Evolutionary conservation across 2,113 vertebrate species (phyloP), one percentile per base, ranked within the genome.

Genomic region (Anoura caudifer): DNA sequence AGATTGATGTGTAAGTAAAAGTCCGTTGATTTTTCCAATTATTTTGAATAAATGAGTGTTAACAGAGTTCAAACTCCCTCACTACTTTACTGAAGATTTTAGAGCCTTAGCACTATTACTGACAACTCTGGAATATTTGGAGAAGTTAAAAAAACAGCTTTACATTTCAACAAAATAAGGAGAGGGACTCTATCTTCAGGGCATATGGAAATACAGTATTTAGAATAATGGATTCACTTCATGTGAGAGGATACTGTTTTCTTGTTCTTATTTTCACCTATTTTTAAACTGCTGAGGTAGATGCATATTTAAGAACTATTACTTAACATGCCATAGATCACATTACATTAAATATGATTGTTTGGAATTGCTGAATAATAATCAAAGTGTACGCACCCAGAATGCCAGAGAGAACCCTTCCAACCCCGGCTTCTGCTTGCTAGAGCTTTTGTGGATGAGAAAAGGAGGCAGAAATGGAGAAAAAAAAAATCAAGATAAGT

Each of bases 101-200:
- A 85, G 65, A 97, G 43, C 12, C 2, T 70, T 72, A 26, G 43
- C n/a, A 36, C 22, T 50, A 2, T 65, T 81, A 84, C 4, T 76
- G 38, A 84, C n/a, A 95, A 75, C 45, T 77, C n/a, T 77, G 73
- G 43, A 93, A 92, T 77, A 85, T 86, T 87, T 76, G 73, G 16
- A 50, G 24, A 85, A 76, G 59, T 33, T 26, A 72, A 45, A 84
- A 88, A 94, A n/a, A 1, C 0, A 67, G 1, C 14, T 75, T 91
- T 83, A 12, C 3, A 77, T 15, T 61, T 90, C 47, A 89, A 50
- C 43, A 89, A 80, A 94, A 73, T 59, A 79, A 69, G 5, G 95
- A 65, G 36, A 94, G 26, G 19, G 19, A 41, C 0, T 12, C 11
- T 67, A 22, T 89, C 8, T 41, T 70, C 3, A 31, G n/a, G 3